Percentiles rank a stretch among this genome's conserved stretches.
Evolutionary conservation across 2,113 vertebrate species (phyloP).

Genomic region (Lanius collurio): DNA sequence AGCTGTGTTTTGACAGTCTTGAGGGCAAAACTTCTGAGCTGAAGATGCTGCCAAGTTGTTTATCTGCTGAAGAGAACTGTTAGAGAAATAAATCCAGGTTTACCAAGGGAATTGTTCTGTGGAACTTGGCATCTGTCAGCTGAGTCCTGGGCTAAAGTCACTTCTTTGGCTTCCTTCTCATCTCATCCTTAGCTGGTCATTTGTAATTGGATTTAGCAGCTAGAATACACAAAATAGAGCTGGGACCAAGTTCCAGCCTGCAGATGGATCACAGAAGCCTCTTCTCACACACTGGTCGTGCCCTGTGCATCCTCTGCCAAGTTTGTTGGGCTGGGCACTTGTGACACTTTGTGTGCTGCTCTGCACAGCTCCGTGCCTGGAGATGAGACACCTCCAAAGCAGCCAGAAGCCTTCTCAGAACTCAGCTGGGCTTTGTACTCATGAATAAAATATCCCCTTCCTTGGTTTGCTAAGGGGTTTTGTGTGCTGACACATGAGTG

Average conservation of each 20-base stretch:
- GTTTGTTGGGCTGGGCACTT: not conserved
- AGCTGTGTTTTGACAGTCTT: not conserved
- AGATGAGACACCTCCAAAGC: not conserved
- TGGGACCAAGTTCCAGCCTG: not conserved
- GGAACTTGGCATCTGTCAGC: not conserved
- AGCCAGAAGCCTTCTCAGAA: not conserved
- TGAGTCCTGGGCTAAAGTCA: not conserved
- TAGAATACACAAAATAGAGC: not conserved
- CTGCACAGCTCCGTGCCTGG: not conserved
- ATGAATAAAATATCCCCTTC: conserved; percentile 23
- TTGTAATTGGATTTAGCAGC: not conserved
- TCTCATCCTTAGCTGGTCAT: not conserved
- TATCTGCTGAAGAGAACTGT: not conserved
- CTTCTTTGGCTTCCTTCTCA: not conserved
- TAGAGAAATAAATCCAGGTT: not conserved
- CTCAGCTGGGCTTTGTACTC: not conserved
- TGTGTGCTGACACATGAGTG: not conserved
- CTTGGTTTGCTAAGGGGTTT: not conserved
- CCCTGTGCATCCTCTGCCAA: not conserved
- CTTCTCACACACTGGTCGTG: not conserved
- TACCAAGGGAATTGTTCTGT: not conserved
- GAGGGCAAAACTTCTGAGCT: not conserved
- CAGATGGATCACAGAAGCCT: not conserved
- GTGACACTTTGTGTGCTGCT: not conserved
- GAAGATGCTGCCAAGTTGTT: not conserved